These are phyloP conservation scores for Drosophila azteca DNA, from an alignment of 1,140 invertebrate genomes.

Conservation along the genomic window DNA sequence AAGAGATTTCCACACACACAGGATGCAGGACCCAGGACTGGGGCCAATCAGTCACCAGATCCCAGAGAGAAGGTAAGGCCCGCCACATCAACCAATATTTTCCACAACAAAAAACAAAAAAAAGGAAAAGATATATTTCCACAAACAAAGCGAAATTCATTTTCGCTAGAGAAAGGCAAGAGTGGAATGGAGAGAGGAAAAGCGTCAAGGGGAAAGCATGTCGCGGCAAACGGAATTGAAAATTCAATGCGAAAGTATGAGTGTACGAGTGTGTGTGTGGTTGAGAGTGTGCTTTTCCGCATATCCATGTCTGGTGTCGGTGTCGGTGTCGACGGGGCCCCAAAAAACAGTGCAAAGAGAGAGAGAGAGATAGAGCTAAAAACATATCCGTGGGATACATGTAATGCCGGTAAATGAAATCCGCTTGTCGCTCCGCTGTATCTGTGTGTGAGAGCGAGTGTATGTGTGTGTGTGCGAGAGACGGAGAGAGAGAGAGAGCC, in stretches of 20 bases:
- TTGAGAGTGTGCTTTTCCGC: slow-evolving; percentile 53
- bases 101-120: slow-evolving; percentile 35
- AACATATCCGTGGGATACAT: slow-evolving; percentile 81
- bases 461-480: neutral
- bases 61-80: slow-evolving; percentile 14
- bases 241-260: slow-evolving; percentile 53
- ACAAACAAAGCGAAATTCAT: slow-evolving; percentile 81
- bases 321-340: no score
- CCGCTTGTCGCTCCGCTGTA: slow-evolving; percentile 68
- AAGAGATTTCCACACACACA: slow-evolving; percentile 23
- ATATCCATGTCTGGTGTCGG: slow-evolving; percentile 64
- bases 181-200: slow-evolving; percentile 3
- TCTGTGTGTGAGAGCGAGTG: slow-evolving; percentile 6
- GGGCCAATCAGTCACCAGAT: slow-evolving; percentile 66
- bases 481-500: neutral
- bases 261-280: slow-evolving; percentile 30
- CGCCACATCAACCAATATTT: slow-evolving; percentile 63
- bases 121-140: slow-evolving; percentile 62
- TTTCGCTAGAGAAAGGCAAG: slow-evolving; percentile 33
- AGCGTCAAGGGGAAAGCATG: slow-evolving; percentile 43
- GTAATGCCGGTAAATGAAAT: slow-evolving; percentile 82
- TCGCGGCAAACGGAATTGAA: slow-evolving; percentile 80
- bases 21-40: slow-evolving; percentile 4
- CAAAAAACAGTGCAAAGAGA: slow-evolving; percentile 14
- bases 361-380: slow-evolving; percentile 66